Evolutionary conservation across 2,113 vertebrate species (phyloP).

Genomic region (Antennarius striatus): DNA sequence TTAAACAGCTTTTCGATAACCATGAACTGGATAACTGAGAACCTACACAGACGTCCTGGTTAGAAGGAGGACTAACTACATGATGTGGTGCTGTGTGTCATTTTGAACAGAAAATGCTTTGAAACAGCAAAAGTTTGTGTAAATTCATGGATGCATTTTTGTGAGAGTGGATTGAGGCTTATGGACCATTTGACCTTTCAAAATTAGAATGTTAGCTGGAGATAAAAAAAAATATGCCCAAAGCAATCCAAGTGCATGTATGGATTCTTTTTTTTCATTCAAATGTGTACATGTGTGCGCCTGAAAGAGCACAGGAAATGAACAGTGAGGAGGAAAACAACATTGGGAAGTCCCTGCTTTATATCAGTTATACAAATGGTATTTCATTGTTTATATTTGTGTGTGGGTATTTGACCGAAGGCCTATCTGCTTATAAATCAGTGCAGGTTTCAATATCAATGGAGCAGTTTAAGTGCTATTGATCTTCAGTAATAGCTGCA

Average conservation of each 20-base stretch:
- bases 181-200: conserved; percentile 29
- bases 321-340: conserved; percentile 41
- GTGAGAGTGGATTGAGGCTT: too few species aligned
- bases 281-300: not conserved
- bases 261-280: not conserved
- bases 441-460: conserved; percentile 75
- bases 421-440: conserved; percentile 72
- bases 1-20: too few species aligned
- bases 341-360: conserved; percentile 36
- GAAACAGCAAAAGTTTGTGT: too few species aligned
- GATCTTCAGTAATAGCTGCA: conserved; percentile 75
- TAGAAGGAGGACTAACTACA: too few species aligned
- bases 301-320: conserved; percentile 45
- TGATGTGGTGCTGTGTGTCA: too few species aligned
- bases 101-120: too few species aligned
- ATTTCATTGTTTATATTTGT: conserved; percentile 13
- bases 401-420: conserved; percentile 44
- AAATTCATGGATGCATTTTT: too few species aligned
- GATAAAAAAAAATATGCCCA: conserved; percentile 11
- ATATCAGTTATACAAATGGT: conserved; percentile 42
- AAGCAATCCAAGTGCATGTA: conserved; percentile 44
- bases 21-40: too few species aligned
- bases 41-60: too few species aligned
- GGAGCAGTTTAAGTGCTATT: conserved; percentile 76
- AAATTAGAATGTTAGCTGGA: conserved; percentile 25